phyloP scores from a whole-genome alignment of 2,113 vertebrate genomes.

The Aldabrachelys gigantea region DNA sequence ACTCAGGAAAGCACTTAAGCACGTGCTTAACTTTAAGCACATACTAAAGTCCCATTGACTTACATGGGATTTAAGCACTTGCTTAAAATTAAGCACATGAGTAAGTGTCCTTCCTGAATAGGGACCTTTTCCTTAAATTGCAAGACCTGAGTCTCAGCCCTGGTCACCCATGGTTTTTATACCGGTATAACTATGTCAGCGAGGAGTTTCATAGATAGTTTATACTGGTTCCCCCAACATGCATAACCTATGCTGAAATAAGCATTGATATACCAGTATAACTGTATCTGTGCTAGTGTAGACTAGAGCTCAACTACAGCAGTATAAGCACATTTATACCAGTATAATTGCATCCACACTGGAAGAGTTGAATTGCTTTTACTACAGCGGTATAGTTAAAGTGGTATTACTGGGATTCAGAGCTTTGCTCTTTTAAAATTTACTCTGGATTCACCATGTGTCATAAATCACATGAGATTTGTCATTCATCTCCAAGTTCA shows the following conservation, averaged over 20 bases:
- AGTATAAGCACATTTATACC: background rate
- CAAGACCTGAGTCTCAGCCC: background rate
- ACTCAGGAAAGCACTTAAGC: background rate
- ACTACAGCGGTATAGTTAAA: background rate
- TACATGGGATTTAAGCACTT: background rate
- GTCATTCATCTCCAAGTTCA: constrained; percentile 30
- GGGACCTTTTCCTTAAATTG: background rate
- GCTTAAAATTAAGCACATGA: background rate
- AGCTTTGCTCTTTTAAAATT: background rate
- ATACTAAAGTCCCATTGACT: background rate
- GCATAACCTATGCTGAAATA: background rate
- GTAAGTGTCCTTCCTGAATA: background rate
- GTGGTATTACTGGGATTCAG: background rate
- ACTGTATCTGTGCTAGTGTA: background rate
- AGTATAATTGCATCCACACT: background rate
- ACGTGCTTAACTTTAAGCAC: background rate
- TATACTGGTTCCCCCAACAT: background rate
- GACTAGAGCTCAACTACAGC: background rate
- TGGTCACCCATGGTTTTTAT: background rate
- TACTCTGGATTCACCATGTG: background rate
- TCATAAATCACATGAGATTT: constrained; percentile 25
- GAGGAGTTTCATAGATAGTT: background rate
- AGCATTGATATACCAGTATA: background rate
- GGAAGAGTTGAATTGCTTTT: background rate
- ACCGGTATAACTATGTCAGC: background rate